Evolutionary conservation across 2,113 vertebrate genomes (phyloP).

Genomic region (Mustelus asterias): DNA sequence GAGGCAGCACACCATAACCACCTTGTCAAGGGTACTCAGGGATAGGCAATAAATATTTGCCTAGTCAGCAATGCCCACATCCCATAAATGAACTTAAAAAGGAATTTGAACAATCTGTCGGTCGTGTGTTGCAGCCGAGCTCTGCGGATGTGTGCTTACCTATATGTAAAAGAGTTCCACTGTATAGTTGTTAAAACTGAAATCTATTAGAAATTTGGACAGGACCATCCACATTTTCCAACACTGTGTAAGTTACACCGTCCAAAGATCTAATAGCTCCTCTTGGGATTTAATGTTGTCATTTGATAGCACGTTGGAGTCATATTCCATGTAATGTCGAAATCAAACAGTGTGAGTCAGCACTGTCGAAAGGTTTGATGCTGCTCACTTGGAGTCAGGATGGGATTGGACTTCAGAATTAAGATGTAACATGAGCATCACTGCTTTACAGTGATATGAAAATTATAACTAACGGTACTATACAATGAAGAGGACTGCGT

Average conservation of each 20-base stretch:
- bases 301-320: neutral
- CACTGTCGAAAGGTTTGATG: neutral
- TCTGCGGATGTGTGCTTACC: neutral
- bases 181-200: neutral
- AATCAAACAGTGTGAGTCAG: neutral
- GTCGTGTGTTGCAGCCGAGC: neutral
- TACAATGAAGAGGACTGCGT: no score
- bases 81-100: no score
- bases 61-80: no score
- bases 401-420: no score
- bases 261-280: neutral
- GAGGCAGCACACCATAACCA: no score
- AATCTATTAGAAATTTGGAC: neutral
- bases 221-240: neutral
- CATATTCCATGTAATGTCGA: neutral
- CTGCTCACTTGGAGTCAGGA: no score
- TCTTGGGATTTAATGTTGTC: neutral
- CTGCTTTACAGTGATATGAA: no score
- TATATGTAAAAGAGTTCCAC: neutral
- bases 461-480: no score
- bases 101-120: neutral
- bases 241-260: neutral
- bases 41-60: no score
- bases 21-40: no score
- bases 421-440: no score